A percentile compares a stretch with the other conserved stretches of the same genome.
Evolutionary conservation across 2,797 vertebrate species (phyloP).

Genomic region (Cichlasoma orientale): DNA sequence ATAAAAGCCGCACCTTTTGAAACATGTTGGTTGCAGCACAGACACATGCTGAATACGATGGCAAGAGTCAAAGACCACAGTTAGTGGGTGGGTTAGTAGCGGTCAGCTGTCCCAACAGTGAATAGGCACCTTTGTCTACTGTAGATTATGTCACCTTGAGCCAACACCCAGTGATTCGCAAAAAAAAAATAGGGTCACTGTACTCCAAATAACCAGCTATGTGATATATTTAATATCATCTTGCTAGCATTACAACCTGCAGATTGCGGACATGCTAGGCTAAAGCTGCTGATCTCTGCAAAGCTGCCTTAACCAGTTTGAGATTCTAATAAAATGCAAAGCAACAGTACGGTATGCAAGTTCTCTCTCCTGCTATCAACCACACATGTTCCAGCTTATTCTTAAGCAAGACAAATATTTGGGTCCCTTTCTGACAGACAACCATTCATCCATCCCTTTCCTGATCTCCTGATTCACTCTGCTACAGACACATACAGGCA

Average conservation of each 20-base stretch:
- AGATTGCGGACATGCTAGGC: not conserved
- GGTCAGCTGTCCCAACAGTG: not conserved
- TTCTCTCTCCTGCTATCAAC: not conserved
- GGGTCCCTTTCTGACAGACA: not conserved
- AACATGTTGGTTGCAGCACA: no score
- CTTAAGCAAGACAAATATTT: not conserved
- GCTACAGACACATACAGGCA: slow-evolving; percentile 40
- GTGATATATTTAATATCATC: slow-evolving; percentile 22
- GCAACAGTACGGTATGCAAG: not conserved
- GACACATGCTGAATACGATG: no score
- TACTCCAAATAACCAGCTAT: slow-evolving; percentile 15
- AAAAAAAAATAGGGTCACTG: not conserved
- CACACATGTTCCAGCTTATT: not conserved
- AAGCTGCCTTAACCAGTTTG: not conserved
- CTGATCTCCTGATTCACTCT: not conserved
- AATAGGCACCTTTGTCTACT: not conserved
- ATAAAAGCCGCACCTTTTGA: no score
- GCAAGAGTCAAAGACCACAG: not conserved
- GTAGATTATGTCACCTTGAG: slow-evolving; percentile 13
- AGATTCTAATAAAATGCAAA: not conserved
- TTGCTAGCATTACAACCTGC: slow-evolving; percentile 14
- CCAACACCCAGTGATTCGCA: not conserved
- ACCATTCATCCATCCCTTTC: not conserved
- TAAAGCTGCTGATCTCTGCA: slow-evolving; percentile 16
- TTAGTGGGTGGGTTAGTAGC: not conserved